Percentiles rank a stretch among this genome's conserved stretches.
Evolutionary conservation across 2,888 invertebrate species (phyloP).

Genomic region (Eretmocerus hayati): DNA sequence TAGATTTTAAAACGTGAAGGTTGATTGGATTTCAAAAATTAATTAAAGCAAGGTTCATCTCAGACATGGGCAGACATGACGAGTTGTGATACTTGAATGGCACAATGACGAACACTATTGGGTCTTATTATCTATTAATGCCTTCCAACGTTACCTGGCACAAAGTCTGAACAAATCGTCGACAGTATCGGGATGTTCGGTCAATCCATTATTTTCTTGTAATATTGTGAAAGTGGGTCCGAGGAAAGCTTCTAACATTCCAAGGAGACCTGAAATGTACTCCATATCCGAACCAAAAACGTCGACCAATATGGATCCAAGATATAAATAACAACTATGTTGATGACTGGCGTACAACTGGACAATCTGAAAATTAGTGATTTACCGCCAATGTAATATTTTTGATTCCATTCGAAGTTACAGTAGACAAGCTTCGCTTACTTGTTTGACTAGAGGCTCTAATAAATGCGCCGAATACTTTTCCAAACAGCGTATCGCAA

Average conservation of each 20-base stretch:
- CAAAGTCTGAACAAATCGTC: constrained; percentile 92
- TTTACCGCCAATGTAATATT: background rate
- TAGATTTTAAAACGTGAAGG: too few relatives aligned
- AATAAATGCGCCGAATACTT: constrained; percentile 69
- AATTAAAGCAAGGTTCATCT: too few relatives aligned
- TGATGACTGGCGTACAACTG: constrained; percentile 67
- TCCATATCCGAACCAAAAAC: constrained; percentile 69
- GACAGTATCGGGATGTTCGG: constrained; percentile 94
- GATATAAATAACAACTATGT: constrained; percentile 86
- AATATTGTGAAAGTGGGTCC: constrained; percentile 75
- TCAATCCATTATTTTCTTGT: constrained; percentile 70
- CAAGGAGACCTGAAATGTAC: constrained; percentile 72
- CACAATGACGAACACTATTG: too few relatives aligned
- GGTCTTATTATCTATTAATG: too few relatives aligned
- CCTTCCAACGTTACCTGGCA: constrained; percentile 54
- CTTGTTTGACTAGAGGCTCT: constrained; percentile 75
- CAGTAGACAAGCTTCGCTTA: constrained; percentile 36
- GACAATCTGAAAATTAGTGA: constrained; percentile 52
- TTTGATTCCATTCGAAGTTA: background rate
- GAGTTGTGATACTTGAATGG: too few relatives aligned
- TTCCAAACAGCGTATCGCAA: constrained; percentile 80
- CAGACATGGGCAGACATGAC: too few relatives aligned
- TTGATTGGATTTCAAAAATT: too few relatives aligned
- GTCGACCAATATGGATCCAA: constrained; percentile 84
- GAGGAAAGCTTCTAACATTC: constrained; percentile 79